Evolutionary conservation across 2,888 invertebrate species (phyloP).

Genomic region (Amaurobius ferox): DNA sequence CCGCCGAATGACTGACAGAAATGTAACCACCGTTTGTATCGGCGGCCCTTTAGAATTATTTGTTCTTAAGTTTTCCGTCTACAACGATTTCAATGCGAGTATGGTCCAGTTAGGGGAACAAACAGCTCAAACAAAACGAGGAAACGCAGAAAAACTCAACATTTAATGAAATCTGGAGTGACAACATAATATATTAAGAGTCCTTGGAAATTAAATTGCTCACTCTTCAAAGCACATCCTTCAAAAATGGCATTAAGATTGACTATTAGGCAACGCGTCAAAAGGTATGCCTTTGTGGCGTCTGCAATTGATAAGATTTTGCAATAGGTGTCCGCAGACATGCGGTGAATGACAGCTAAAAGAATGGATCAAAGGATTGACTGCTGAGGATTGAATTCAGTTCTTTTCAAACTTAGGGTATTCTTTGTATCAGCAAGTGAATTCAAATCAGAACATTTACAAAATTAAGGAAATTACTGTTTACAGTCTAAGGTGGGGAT

Average conservation of each 20-base stretch:
- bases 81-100: neutral
- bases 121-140: conserved; percentile 57
- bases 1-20: conserved; percentile 54
- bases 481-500: neutral
- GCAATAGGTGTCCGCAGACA: neutral
- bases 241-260: conserved; percentile 38
- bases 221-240: conserved; percentile 33
- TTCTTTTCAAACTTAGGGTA: neutral
- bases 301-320: conserved; percentile 3
- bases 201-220: conserved; percentile 53
- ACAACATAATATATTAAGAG: conserved; percentile 65
- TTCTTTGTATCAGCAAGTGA: neutral
- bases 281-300: conserved; percentile 30
- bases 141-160: conserved; percentile 54
- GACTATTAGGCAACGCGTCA: conserved; percentile 52
- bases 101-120: conserved; percentile 42
- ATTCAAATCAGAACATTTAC: conserved; percentile 17
- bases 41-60: conserved; percentile 27
- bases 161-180: conserved; percentile 45
- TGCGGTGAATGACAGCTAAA: conserved; percentile 5
- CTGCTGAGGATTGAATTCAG: neutral
- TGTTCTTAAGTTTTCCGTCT: conserved; percentile 27
- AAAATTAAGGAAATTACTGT: conserved; percentile 22
- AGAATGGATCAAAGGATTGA: conserved; percentile 1
- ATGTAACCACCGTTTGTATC: conserved; percentile 43